Evolutionary conservation across 2,888 invertebrate genomes (phyloP).

Genomic region (Scaptomyza tumidula): DNA sequence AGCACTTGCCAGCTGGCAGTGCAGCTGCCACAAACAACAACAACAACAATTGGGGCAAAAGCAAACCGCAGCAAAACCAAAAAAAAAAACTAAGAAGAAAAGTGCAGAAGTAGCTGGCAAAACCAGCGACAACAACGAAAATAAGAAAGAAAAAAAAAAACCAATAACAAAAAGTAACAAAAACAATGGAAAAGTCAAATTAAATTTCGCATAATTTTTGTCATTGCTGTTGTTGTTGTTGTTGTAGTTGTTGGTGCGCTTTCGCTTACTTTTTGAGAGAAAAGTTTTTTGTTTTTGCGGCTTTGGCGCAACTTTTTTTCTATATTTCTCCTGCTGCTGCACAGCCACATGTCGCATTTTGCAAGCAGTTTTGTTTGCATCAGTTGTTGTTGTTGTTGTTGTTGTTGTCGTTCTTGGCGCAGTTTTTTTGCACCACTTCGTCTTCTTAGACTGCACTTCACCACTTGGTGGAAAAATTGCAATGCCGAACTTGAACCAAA

Average conservation of each 20-base stretch:
- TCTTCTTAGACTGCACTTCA: conserved; percentile 52
- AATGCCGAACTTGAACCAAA: conserved; percentile 77
- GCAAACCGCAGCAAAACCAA: conserved; percentile 54
- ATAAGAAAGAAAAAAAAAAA: conserved; percentile 38
- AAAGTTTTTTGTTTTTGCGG: conserved; percentile 78
- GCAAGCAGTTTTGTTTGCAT: conserved; percentile 49
- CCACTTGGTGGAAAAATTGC: conserved; percentile 72
- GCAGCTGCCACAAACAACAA: conserved; percentile 38
- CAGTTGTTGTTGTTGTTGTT: conserved; percentile 38
- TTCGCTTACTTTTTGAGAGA: conserved; percentile 50
- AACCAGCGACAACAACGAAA: conserved; percentile 31
- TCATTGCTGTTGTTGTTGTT: conserved; percentile 34
- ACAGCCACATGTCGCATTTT: conserved; percentile 77
- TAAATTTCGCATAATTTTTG: conserved; percentile 78
- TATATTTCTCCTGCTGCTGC: conserved; percentile 42
- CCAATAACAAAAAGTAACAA: conserved; percentile 21
- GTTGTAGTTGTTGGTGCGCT: conserved; percentile 42
- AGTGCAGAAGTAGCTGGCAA: conserved; percentile 66
- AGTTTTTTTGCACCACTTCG: conserved; percentile 54
- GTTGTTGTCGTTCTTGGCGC: conserved; percentile 67
- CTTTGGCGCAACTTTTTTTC: conserved; percentile 73
- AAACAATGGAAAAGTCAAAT: conserved; percentile 71
- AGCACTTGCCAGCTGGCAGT: conserved; percentile 73
- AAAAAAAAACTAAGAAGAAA: conserved; percentile 62
- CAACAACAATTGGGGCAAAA: conserved; percentile 27